Evolutionary conservation across 1,140 invertebrate genomes (phyloP).

Genomic region (Wiebesia pumilae): DNA sequence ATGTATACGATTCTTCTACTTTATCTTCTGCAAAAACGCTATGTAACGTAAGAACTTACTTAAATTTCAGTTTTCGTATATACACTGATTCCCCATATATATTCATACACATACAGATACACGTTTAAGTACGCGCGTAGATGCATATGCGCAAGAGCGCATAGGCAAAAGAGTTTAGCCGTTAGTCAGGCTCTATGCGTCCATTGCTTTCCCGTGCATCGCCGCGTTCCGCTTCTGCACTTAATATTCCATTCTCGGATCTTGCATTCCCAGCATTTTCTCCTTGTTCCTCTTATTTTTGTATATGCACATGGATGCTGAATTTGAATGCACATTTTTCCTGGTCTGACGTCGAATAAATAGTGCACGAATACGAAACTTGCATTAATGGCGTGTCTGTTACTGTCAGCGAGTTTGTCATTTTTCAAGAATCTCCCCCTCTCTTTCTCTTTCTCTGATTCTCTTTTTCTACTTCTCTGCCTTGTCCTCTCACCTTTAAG

Average conservation of each 20-base stretch:
- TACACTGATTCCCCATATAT: not conserved
- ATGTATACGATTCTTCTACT: not conserved
- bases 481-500: not conserved
- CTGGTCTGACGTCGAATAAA: constrained; percentile 41
- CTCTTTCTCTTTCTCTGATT: not conserved
- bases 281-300: constrained; percentile 19
- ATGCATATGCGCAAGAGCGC: not conserved
- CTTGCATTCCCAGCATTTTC: constrained; percentile 47
- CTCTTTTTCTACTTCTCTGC: not conserved
- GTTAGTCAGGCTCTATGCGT: constrained; percentile 48
- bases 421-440: constrained; percentile 42
- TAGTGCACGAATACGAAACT: constrained; percentile 25
- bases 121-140: not conserved
- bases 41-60: constrained; percentile 37
- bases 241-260: constrained; percentile 35
- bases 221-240: constrained; percentile 17
- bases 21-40: not conserved
- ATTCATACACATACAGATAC: not conserved
- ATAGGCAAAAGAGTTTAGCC: constrained; percentile 18
- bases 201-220: constrained; percentile 49
- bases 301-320: not conserved
- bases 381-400: constrained; percentile 49
- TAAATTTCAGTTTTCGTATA: constrained; percentile 43
- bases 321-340: constrained; percentile 43
- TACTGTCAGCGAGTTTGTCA: constrained; percentile 48